Evolutionary conservation across 2,113 vertebrate species (phyloP).

Genomic region (Prinia subflava): DNA sequence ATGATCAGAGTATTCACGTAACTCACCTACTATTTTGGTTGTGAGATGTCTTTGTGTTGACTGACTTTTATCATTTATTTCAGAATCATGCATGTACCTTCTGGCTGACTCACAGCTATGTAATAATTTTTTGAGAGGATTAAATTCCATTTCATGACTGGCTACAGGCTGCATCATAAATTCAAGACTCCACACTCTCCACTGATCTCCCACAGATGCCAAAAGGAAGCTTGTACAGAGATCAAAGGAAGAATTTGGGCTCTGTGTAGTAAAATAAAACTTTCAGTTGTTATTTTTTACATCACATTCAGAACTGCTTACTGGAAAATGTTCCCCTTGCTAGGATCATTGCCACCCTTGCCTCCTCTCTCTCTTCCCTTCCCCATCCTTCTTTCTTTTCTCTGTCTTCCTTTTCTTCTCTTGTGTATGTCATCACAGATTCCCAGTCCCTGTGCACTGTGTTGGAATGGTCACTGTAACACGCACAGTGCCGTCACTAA

Average conservation of each 20-base stretch:
- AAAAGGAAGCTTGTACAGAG: constrained; percentile 58
- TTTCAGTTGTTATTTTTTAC: constrained; percentile 61
- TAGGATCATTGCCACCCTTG: constrained; percentile 11
- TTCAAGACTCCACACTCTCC: constrained; percentile 17
- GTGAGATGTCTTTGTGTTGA: neutral
- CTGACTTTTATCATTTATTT: neutral
- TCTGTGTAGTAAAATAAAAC: constrained; percentile 62
- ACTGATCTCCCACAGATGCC: constrained; percentile 56
- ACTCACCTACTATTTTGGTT: neutral
- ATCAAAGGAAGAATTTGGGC: constrained; percentile 60
- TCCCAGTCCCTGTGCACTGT: neutral
- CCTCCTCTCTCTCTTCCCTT: neutral
- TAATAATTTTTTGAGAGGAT: neutral
- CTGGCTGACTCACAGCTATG: neutral
- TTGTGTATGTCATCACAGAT: neutral
- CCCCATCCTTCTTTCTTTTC: neutral
- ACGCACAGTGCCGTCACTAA: neutral
- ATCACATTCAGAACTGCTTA: constrained; percentile 47
- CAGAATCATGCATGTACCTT: neutral
- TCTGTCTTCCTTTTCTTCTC: neutral
- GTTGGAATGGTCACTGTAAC: neutral
- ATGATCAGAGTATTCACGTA: neutral
- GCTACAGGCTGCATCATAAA: constrained; percentile 12
- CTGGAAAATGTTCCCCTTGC: constrained; percentile 39
- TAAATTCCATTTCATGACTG: constrained; percentile 15